Evolutionary conservation across 2,797 vertebrate genomes (phyloP).

Genomic region (Telmatherina bonti): DNA sequence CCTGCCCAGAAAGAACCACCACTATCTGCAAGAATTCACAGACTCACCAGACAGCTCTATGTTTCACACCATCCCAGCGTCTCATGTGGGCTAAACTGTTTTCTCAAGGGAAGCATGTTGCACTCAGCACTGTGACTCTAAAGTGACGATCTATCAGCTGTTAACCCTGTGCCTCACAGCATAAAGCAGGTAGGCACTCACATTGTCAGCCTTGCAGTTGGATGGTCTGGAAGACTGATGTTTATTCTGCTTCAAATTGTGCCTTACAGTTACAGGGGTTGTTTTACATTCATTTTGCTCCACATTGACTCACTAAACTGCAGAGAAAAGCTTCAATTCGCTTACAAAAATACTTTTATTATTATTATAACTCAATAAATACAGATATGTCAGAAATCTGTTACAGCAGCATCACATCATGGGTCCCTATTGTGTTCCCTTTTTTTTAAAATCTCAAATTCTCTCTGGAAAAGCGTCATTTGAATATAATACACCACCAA

Average conservation of each 20-base stretch:
- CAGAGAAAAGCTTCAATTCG: background rate
- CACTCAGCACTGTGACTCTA: too few species aligned
- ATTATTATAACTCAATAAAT: background rate
- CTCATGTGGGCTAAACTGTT: slow-evolving; percentile 24
- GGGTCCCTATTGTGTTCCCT: background rate
- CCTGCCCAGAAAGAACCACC: slow-evolving; percentile 46
- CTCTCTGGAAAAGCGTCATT: background rate
- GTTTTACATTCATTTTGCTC: background rate
- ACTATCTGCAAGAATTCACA: slow-evolving; percentile 18
- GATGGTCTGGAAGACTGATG: too few species aligned
- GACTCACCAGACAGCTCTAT: slow-evolving; percentile 8
- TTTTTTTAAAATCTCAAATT: background rate
- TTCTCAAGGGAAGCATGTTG: background rate
- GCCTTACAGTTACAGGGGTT: background rate
- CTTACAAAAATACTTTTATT: background rate
- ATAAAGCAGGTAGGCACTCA: background rate
- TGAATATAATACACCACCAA: background rate
- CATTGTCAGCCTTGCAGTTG: background rate
- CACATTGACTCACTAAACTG: background rate
- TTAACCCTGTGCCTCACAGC: background rate
- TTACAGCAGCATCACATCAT: background rate
- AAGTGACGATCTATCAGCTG: background rate
- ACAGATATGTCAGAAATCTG: background rate
- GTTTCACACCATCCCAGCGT: background rate
- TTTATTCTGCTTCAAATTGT: background rate